Base-by-base conservation (phyloP, 2,888 invertebrate species). In the Lumbricus terrestris region DNA sequence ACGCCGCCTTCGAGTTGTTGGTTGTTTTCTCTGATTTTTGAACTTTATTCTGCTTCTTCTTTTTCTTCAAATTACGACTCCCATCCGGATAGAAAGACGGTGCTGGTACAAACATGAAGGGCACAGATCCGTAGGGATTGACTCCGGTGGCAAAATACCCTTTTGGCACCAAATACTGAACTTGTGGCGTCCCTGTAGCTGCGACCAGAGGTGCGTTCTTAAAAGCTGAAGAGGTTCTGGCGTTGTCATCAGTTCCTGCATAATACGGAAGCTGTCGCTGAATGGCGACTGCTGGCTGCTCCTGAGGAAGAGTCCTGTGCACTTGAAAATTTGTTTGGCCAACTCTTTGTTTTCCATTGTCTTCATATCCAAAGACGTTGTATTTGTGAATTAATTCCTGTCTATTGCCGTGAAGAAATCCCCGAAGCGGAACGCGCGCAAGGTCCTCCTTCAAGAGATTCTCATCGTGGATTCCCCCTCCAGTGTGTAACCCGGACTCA, bases 111-210 rank as follows among this genome's bases (percentile, higher is more conserved):
- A 91, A 88, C 82, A 91, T 89, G 29, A 92, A 89, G 1, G 91
- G 92, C 82, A 90, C 40, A 8, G 90, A 90, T 29, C 88, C 89
- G 37, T 88, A 90, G 33, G 34, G 89, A 47, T 90, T 90, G 92
- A 92, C 92, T 82, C 92, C 92, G 40, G 89, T n/a, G 40, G 89
- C 33, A 88, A 92, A 92, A 89, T 92, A 92, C 13, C 88, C 91
- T 37, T 40, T 83, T 18, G 91, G 90, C 3, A 91, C 90, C 11
- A 82, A 89, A 29, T 92, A 92, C 83, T 88, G 89, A 20, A 11
- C n/a, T n/a, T 69, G 69, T 69, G 69, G 29, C 29, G 69, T 69
- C 4, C 69, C 29, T 69, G 69, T 8, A n/a, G 69, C 11, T n/a
- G 69, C 69, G 69, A 8, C n/a, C 69, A 69, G 29, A n/a, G 29